Conservation (phyloP, 1,140 invertebrate genomes). For the Wiebesia pumilae region DNA sequence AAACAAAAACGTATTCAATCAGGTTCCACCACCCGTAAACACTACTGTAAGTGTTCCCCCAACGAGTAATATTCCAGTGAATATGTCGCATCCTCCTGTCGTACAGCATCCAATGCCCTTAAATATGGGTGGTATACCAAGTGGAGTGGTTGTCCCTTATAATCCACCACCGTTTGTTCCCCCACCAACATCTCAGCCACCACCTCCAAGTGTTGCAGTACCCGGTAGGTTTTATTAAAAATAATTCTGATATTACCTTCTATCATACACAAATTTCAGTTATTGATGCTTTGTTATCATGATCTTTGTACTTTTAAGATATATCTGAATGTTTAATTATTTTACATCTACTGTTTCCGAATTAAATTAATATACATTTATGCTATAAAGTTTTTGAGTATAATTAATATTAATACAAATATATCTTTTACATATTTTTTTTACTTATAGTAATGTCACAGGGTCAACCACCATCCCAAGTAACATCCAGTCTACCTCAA, state of each 20-base stretch:
- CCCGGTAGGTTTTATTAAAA: slow-evolving; percentile 31
- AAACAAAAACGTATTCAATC: slow-evolving; percentile 70
- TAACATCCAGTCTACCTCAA: slow-evolving; percentile 67
- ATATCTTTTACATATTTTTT: not conserved
- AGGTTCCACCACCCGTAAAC: slow-evolving; percentile 66
- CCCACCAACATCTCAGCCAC: slow-evolving; percentile 68
- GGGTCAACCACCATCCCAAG: slow-evolving; percentile 70
- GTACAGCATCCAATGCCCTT: slow-evolving; percentile 68
- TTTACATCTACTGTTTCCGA: too few relatives aligned
- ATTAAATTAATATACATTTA: too few relatives aligned
- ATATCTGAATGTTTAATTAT: too few relatives aligned
- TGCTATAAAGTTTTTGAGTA: too few relatives aligned
- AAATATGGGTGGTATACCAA: slow-evolving; percentile 70
- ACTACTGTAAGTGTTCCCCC: slow-evolving; percentile 68
- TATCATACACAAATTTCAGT: not conserved
- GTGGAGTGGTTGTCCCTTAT: slow-evolving; percentile 71
- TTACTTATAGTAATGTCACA: slow-evolving; percentile 66
- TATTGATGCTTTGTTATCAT: not conserved
- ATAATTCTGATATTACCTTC: not conserved
- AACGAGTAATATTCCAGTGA: slow-evolving; percentile 69
- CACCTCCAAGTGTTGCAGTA: slow-evolving; percentile 57
- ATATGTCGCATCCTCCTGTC: slow-evolving; percentile 61
- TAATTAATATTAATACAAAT: too few relatives aligned
- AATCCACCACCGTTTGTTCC: slow-evolving; percentile 71
- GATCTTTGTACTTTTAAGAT: too few relatives aligned